Percentiles rank a stretch among this genome's conserved stretches.
Evolutionary conservation across 2,888 invertebrate genomes (phyloP).

Genomic region (Drosophila monieri): DNA sequence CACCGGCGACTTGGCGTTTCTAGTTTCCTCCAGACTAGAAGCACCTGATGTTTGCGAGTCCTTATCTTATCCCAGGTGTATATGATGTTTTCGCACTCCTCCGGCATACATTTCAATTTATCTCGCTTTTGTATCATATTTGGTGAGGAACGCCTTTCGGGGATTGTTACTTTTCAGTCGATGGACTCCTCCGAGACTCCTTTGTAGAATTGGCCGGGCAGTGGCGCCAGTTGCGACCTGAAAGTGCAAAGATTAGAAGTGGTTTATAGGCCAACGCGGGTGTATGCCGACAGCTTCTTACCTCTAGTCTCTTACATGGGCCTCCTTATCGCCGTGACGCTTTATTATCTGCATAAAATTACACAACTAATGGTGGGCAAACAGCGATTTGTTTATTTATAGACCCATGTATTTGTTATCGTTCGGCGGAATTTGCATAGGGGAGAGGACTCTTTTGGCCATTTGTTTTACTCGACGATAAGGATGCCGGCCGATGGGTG

Average conservation of each 20-base stretch:
- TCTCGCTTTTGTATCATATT: slow-evolving; percentile 13
- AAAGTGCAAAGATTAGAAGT: slow-evolving; percentile 10
- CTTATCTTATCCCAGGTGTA: slow-evolving; percentile 38
- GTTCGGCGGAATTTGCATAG: slow-evolving; percentile 37
- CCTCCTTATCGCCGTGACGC: slow-evolving; percentile 22
- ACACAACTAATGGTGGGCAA: slow-evolving; percentile 45
- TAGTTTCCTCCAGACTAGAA: slow-evolving; percentile 15
- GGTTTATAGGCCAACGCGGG: slow-evolving; percentile 3
- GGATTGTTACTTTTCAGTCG: neutral
- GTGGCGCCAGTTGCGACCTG: neutral
- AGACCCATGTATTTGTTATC: slow-evolving; percentile 39
- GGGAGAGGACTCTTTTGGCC: slow-evolving; percentile 25
- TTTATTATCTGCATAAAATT: slow-evolving; percentile 48
- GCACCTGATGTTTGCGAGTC: slow-evolving; percentile 17
- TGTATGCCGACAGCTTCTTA: slow-evolving; percentile 5
- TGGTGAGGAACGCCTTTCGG: no score
- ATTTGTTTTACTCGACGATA: slow-evolving; percentile 20
- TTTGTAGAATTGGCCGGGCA: neutral
- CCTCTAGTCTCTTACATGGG: slow-evolving; percentile 3
- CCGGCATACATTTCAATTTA: slow-evolving; percentile 25
- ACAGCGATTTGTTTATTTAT: slow-evolving; percentile 34
- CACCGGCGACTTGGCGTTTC: slow-evolving; percentile 8
- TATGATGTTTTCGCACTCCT: slow-evolving; percentile 4
- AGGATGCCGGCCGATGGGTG: slow-evolving; percentile 35
- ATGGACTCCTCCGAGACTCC: no score